These are phyloP conservation scores for Pangasius macronema DNA, from an alignment of 2,797 vertebrate species.

Conservation along the genomic window DNA sequence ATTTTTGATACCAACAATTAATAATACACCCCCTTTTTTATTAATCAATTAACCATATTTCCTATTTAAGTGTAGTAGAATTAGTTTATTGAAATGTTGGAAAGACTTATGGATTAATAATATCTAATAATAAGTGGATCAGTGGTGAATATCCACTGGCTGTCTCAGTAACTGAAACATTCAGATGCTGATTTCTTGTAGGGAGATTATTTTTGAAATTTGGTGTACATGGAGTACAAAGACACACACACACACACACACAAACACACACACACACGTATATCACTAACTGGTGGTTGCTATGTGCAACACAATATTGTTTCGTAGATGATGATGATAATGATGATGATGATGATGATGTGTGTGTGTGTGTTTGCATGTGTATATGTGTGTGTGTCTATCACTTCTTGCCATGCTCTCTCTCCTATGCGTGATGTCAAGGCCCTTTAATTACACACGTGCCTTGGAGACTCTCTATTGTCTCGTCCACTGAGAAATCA, in stretches of 20 bases:
- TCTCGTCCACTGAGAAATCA: slow-evolving; percentile 56
- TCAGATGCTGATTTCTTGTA: background rate
- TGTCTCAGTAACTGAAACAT: background rate
- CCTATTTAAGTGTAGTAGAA: background rate
- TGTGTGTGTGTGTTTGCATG: background rate
- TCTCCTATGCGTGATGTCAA: slow-evolving; percentile 61
- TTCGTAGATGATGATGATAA: background rate
- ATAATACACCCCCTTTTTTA: background rate
- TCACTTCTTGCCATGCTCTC: slow-evolving; percentile 33
- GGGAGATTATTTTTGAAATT: background rate
- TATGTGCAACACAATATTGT: slow-evolving; percentile 12
- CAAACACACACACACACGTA: too few relatives aligned
- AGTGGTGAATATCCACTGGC: background rate
- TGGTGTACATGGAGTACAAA: background rate
- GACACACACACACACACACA: too few relatives aligned
- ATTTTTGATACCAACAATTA: background rate
- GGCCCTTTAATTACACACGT: slow-evolving; percentile 64
- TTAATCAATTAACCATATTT: too few relatives aligned
- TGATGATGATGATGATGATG: background rate
- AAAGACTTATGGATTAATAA: background rate
- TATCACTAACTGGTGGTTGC: slow-evolving; percentile 8
- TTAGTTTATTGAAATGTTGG: background rate
- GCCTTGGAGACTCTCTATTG: slow-evolving; percentile 48
- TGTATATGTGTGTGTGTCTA: slow-evolving; percentile 3
- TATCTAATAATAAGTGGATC: background rate